Evolutionary conservation across 2,113 vertebrate species (phyloP).

Genomic region (Ailurus styani): DNA sequence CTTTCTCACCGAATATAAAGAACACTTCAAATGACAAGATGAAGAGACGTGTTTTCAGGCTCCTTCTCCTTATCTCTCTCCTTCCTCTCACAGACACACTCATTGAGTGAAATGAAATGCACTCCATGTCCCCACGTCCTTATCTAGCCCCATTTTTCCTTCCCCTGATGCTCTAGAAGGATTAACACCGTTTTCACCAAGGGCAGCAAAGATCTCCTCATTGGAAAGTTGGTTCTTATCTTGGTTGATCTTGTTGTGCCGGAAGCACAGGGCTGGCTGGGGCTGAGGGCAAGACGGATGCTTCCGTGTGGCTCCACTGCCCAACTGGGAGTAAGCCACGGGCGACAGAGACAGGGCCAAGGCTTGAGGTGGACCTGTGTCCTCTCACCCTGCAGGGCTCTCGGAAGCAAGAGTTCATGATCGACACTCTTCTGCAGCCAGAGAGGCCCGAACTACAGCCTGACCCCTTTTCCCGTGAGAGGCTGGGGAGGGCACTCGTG

Average conservation of each 20-base stretch:
- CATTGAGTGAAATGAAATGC: neutral
- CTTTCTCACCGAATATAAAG: neutral
- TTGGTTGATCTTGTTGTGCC: neutral
- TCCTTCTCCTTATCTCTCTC: neutral
- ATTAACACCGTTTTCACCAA: neutral
- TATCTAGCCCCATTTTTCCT: neutral
- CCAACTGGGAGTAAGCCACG: neutral
- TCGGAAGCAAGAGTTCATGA: fast-evolving
- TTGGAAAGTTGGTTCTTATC: neutral
- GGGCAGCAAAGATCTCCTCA: neutral
- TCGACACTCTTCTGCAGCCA: neutral
- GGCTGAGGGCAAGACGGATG: neutral
- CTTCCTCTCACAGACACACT: neutral
- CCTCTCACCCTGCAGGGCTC: neutral
- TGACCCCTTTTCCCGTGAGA: no score
- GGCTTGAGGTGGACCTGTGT: neutral
- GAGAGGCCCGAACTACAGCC: neutral
- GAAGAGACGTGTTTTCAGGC: neutral
- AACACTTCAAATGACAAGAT: neutral
- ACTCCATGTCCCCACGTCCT: fast-evolving
- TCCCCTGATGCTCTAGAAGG: neutral
- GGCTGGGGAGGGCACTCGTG: no score
- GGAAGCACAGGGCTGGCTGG: neutral
- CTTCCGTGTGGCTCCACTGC: fast-evolving
- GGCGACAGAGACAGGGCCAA: neutral